These are phyloP conservation scores for Thysanoteuthis rhombus DNA, from an alignment of 2,888 invertebrate genomes.

Conservation along the genomic window DNA sequence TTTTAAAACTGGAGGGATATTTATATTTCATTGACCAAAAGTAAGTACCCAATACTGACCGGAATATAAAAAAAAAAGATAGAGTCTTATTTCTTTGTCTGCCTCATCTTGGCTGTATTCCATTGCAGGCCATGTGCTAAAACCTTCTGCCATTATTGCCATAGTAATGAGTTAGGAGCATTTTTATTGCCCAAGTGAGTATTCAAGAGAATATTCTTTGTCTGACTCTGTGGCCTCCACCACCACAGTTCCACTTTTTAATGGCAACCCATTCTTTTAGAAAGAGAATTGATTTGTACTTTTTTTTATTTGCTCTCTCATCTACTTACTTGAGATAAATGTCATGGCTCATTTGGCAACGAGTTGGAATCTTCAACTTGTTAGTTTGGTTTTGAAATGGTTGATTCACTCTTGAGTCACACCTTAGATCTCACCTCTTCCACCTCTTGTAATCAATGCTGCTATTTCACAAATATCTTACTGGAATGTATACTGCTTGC, in stretches of 20 bases:
- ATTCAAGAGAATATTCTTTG: constrained; percentile 12
- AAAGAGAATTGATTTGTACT: neutral
- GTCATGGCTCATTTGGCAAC: neutral
- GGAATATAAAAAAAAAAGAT: neutral
- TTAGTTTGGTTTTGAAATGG: too few relatives aligned
- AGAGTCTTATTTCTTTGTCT: neutral
- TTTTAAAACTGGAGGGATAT: neutral
- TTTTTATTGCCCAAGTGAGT: neutral
- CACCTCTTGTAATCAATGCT: neutral
- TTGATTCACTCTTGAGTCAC: too few relatives aligned
- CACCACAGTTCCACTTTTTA: neutral
- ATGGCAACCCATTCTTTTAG: neutral
- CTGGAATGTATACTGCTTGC: neutral
- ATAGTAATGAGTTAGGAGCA: constrained; percentile 12
- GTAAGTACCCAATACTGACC: neutral
- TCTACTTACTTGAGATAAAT: neutral
- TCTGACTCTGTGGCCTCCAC: neutral
- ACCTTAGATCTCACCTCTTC: neutral
- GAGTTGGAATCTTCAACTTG: neutral
- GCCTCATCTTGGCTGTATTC: neutral
- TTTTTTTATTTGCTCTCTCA: neutral
- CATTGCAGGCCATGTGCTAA: neutral
- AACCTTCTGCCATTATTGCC: neutral
- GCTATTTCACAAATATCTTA: neutral
- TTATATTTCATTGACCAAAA: neutral